Percentiles rank a stretch among this genome's conserved stretches.
Conservation (phyloP, 1,140 invertebrate species). For the Drosophila mayri region DNA sequence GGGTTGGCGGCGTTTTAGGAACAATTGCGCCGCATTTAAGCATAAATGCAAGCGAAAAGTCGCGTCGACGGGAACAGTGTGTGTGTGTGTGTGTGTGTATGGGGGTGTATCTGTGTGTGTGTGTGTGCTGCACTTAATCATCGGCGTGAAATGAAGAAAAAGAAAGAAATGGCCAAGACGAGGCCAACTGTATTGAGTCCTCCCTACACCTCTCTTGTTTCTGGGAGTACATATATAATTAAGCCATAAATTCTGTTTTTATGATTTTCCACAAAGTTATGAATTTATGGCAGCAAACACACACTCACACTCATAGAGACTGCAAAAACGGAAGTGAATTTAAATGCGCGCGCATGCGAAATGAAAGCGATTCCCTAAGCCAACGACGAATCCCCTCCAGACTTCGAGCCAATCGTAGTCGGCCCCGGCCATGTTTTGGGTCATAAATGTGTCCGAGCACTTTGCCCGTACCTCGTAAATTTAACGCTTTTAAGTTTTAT, state of each 20-base stretch:
- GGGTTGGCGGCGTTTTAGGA: conserved; percentile 66
- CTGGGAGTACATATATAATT: conserved; percentile 70
- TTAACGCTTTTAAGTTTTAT: conserved; percentile 76
- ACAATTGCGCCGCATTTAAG: conserved; percentile 78
- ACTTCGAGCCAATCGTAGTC: conserved; percentile 39
- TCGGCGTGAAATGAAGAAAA: conserved; percentile 71
- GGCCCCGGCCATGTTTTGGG: conserved; percentile 59
- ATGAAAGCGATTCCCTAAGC: conserved; percentile 39
- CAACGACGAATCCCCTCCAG: neutral
- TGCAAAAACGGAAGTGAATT: conserved; percentile 73
- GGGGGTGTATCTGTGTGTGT: conserved; percentile 22
- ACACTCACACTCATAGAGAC: conserved; percentile 28
- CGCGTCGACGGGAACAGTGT: neutral
- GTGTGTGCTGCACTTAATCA: conserved; percentile 69
- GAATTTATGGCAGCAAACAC: conserved; percentile 69
- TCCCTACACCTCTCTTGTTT: neutral
- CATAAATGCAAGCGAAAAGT: conserved; percentile 76
- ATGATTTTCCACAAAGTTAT: conserved; percentile 83
- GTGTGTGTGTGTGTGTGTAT: neutral
- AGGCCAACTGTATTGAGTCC: conserved; percentile 33
- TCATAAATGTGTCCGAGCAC: conserved; percentile 64
- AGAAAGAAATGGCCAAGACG: conserved; percentile 65
- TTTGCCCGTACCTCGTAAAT: conserved; percentile 69
- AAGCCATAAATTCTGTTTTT: conserved; percentile 83
- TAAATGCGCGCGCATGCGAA: conserved; percentile 83